Evolutionary conservation across 2,888 invertebrate species (phyloP).

Genomic region (Zygogramma bicolorata): DNA sequence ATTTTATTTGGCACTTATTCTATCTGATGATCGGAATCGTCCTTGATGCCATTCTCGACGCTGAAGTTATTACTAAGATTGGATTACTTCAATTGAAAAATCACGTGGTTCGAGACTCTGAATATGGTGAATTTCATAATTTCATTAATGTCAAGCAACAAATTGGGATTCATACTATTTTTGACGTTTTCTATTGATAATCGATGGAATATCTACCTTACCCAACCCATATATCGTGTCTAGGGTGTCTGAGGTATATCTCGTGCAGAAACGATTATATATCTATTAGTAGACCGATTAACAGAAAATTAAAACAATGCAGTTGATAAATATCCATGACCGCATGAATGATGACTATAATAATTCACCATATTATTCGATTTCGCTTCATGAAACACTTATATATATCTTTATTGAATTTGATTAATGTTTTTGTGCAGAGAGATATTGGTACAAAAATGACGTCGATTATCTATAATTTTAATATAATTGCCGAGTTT

Average conservation of each 20-base stretch:
- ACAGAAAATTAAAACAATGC: neutral
- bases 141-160: no score
- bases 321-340: neutral
- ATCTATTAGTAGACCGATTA: neutral
- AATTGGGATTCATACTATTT: no score
- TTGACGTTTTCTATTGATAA: no score
- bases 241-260: neutral
- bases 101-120: neutral
- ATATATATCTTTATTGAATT: slow-evolving; percentile 1
- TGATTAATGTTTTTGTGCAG: slow-evolving; percentile 14
- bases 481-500: slow-evolving; percentile 24
- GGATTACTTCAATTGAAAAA: no score
- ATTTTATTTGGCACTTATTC: slow-evolving; percentile 12
- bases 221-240: no score
- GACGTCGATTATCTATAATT: slow-evolving; percentile 27
- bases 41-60: neutral
- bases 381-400: neutral
- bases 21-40: slow-evolving; percentile 3
- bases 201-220: no score
- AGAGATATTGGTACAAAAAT: slow-evolving; percentile 20
- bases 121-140: neutral
- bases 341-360: neutral
- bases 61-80: neutral
- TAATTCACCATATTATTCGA: neutral
- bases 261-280: neutral